Evolutionary conservation across 2,888 invertebrate genomes (phyloP), one percentile per base, ranked within the genome.

Genomic region (Crossocerus cetratus): DNA sequence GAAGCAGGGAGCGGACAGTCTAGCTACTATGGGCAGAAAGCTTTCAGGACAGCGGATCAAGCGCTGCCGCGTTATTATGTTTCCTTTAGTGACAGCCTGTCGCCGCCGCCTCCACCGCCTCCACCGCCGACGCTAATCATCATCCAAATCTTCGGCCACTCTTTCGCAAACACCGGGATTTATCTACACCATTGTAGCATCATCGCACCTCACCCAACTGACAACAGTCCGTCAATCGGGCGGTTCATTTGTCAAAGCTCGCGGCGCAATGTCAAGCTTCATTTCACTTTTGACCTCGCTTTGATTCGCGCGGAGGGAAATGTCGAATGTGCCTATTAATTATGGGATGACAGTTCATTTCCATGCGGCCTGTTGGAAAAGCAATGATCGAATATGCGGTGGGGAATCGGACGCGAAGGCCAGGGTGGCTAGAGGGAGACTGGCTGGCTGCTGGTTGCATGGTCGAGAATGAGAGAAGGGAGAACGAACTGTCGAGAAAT

Each of bases 81-180:
- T 77, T 73, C 76, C 64, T 70, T 71, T 70, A 73, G 65, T 81
- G 81, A 81, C 81, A 80, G 66, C 75, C 77, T 79, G 79, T 65
- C 81, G 71, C 66, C 3, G 32, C 32, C 32, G 8, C 32, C 32
- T 8, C 32, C 32, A 4, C 2, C 23, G 23, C 23, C 23, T 3
- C 23, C 23, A 2, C 1, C 32, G 8, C 2, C 32, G 32, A 4
- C 69, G 79, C 75, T 80, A 80, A 80, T 80, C 81, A 78, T 80
- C 80, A 76, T 77, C 76, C 68, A 76, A 80, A 74, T 42, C 60
- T 62, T 45, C n/a, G 55, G 3, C 55, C 56, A 23, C 45, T 16
- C 13, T 42, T 44, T 23, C 32, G 32, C 32, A 32, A 32, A 32
- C 11, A 32, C 32, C 32, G 11, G 32, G 32, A 32, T 32, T 32